Base-by-base conservation (phyloP, 2,888 invertebrate species). In the Habrosyne pyritoides region DNA sequence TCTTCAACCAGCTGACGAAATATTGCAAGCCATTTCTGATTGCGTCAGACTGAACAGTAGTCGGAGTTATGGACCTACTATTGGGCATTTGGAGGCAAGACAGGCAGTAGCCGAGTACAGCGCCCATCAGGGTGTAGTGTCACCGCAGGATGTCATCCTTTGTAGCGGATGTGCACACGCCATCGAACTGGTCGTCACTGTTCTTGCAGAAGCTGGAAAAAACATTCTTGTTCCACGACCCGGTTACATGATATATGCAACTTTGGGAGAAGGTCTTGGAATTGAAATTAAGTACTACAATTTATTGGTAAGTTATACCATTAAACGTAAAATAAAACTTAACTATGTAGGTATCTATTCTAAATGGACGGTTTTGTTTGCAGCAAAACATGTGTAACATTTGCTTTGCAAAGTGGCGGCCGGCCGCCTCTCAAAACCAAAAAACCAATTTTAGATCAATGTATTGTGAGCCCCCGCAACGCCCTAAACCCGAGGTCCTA, bases 101-200 rank as follows among this genome's bases (percentile, higher is more conserved):
- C 91, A 94, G 77, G 98, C 98, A 0, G 96, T 99, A 12, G 98
- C 98, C 0, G 94, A 96, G 62, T 98, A 98, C 82, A 95, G 96
- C 62, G 94, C 95, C 1, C 94, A 93, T 64, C 95, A 95, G 77
- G 93, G 93, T 0, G 81, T 87, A 2, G 71, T 90, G 8, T 68
- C 73, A 4, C 77, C 88, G 0, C 94, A 94, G 89, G 98, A 99
- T 85, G 96, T 99, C 8, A 94, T 99, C 53, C 93, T 99, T 55
- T 97, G 98, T 83, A 98, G 97, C 75, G 99, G 99, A 14, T 99
- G 99, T 80, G 98, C 99, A 0, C 97, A 98, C 64, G 97, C 99
- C 0, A 90, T 99, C 62, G 99, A 99, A 74, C 91, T 99, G 68
- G 97, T 97, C 79, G 97, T 99, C 71, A 94, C 96, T 7, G 97